Evolutionary conservation across 37 sponge, comb jelly and placozoan species (phyloP), one percentile per base, ranked within the genome.

Genomic region (Amphimedon queenslandica): DNA sequence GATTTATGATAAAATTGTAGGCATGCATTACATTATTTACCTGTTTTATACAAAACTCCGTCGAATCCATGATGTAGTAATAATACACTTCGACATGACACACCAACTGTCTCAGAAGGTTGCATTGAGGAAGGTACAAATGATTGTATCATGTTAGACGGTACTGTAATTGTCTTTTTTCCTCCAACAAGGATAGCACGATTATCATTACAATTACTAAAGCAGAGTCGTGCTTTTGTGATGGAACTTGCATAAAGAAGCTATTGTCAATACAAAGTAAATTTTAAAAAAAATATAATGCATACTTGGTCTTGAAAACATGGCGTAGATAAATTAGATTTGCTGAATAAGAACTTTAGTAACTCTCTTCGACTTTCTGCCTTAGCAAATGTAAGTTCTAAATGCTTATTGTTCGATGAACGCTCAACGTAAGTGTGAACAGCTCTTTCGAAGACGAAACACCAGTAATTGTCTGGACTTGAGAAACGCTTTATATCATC

Each of bases 401-500:
- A 34, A 47, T 70, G 70, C 34, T 70, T 79, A 2, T 72, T 58
- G 64, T 80, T 80, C 8, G 81, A 66, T 20, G 73, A 65, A 42
- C 37, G 60, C 42, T 64, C 65, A 21, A 64, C 57, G 40, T 72
- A 80, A 3, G 24, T 64, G n/a, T 64, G 37, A 18, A 80, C 81
- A 20, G 73, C 66, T 64, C 73, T 39, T 51, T 80, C 73, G 53
- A 66, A 80, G 28, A 33, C 27, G 55, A 43, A 80, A 61, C 81
- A 80, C 81, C 73, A 80, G 31, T 43, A 80, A 51, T 80, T 80
- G 55, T 80, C 73, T 41, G 81, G 81, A 65, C 37, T 35, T 21
- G 73, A 71, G 65, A 72, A 72, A 20, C 81, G 38, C 53, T 58
- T 36, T 20, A 80, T 73, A 63, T 79, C 80, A 43, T 70, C 71